A percentile compares a stretch with the other conserved stretches of the same genome.
Conservation (phyloP, 2,797 vertebrate species). For the Pelochelys cantorii region DNA sequence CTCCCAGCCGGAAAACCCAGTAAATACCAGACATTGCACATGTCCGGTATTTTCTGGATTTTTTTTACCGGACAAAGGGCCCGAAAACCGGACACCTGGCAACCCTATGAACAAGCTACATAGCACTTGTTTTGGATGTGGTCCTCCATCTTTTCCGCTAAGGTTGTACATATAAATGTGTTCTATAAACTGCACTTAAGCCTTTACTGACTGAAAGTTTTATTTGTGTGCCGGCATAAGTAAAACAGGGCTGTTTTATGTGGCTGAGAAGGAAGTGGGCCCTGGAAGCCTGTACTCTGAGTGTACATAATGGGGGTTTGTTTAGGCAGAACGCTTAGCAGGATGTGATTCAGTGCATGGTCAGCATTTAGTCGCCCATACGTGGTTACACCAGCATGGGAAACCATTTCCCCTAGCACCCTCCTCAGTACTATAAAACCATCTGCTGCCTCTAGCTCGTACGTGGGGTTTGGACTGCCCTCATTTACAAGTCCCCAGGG, state of each 20-base stretch:
- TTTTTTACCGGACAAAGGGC: too few species aligned
- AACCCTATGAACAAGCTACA: background rate
- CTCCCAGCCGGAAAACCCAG: too few species aligned
- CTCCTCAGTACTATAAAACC: background rate
- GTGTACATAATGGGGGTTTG: conserved; percentile 50
- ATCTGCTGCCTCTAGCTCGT: background rate
- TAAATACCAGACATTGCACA: too few species aligned
- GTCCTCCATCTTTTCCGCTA: background rate
- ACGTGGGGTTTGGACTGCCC: background rate
- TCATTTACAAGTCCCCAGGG: conserved; percentile 15
- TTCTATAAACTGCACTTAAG: conserved; percentile 46
- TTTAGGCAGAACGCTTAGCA: conserved; percentile 35
- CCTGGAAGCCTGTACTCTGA: conserved; percentile 3
- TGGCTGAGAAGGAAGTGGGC: conserved; percentile 37
- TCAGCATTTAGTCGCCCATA: conserved; percentile 28
- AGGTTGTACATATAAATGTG: background rate
- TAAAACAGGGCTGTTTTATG: conserved; percentile 52
- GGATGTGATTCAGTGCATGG: background rate
- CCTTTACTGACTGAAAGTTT: conserved; percentile 44
- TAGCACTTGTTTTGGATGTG: background rate
- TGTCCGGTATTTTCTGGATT: too few species aligned
- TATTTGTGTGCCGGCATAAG: conserved; percentile 46
- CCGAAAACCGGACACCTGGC: too few species aligned
- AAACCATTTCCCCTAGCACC: conserved; percentile 7
- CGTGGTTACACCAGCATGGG: background rate